Evolutionary conservation across 1,140 invertebrate species (phyloP), one percentile per base, ranked within the genome.

Genomic region (Trachymyrmex cornetzi): DNA sequence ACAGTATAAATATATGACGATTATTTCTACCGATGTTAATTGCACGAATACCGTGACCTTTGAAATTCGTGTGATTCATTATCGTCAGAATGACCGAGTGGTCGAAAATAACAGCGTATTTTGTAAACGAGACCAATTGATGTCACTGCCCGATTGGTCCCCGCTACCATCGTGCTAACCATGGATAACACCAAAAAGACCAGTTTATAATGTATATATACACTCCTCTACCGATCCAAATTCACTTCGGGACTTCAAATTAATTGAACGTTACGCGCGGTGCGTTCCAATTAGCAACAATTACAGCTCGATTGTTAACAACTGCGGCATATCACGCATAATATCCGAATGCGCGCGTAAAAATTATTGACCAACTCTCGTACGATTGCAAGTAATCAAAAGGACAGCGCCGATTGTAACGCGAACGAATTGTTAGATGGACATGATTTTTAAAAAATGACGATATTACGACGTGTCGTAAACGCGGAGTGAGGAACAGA

Each of bases 261-360:
- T 84, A 74, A 84, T 84, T 74, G 69, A 63, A 84, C 67, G 53
- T 66, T 80, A 80, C 48, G 77, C 77, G 48, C 24, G 24, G n/a
- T 38, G 50, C 69, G 53, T 84, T 74, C 38, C 80, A 74, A 84
- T 84, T 84, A 84, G 69, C 27, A 74, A 74, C 80, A 74, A 61
- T 63, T 74, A 74, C 69, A 48, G 19, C 38, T 63, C 69, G 69
- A 84, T 74, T 48, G 55, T 61, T 74, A 84, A 61, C 55, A 55
- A 55, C 34, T 69, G n/a, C 48, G 34, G 48, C 48, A 67, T 67
- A 67, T 67, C 19, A 44, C 77, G 59, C 44, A 34, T 67, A 67
- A 67, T 80, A 50, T 80, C 77, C 2, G 24, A 16, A 63, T 4
- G n/a, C 24, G 61, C 14, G 77, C 30, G 30, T 34, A 81, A 71